Evolutionary conservation across 1,140 invertebrate species (phyloP), one percentile per base, ranked within the genome.

Genomic region (Xylocopa sonorina): DNA sequence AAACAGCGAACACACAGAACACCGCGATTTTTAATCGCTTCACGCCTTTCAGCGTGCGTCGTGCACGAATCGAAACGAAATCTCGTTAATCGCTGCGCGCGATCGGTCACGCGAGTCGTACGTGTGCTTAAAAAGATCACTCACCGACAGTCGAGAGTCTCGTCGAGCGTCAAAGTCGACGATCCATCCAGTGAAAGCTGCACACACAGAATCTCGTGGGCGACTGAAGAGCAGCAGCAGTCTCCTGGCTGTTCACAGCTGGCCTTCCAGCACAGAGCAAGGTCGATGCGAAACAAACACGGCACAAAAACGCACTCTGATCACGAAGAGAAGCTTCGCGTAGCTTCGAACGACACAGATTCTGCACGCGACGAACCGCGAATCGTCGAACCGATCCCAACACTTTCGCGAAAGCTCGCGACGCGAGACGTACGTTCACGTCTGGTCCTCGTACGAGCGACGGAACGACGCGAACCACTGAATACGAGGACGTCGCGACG

Each of bases 401-500:
- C 38, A 63, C 24, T 43, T 24, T 43, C 6, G 24, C 34, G n/a
- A n/a, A n/a, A n/a, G n/a, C n/a, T n/a, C n/a, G n/a, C n/a, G n/a
- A n/a, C n/a, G n/a, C n/a, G n/a, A n/a, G n/a, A n/a, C n/a, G n/a
- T n/a, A n/a, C 57, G 68, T 43, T 18, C 3, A 48, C 57, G 43
- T 34, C 57, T 32, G 21, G 9, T 21, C 81, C 58, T 46, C 72
- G 58, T 57, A 62, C 41, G 29, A 21, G 63, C 77, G 68, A 55
- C 18, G 29, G 64, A n/a, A 63, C 68, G 76, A 27, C 46, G 68
- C 68, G 34, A 46, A 21, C 46, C 77, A 72, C 68, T 12, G 29
- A 38, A 38, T 46, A 46, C 64, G 88, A 83, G 81, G 88, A 81
- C 86, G 88, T 86, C 86, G 87, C 85, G 85, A 86, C 87, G 88